These are phyloP conservation scores for Sebastes minor DNA, from an alignment of 2,797 vertebrate genomes.

Conservation along the genomic window DNA sequence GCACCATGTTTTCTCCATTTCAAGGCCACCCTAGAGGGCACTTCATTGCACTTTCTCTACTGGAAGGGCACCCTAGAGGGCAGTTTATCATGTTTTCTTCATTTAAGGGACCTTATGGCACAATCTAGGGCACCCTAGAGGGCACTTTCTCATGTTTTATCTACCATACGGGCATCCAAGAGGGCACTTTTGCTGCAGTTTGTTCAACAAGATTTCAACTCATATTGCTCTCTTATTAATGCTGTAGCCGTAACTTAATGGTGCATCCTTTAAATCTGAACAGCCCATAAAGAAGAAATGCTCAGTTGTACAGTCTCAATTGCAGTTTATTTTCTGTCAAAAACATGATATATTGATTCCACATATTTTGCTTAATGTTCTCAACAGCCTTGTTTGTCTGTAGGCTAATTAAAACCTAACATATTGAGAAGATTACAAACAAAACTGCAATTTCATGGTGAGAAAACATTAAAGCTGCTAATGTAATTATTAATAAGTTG, in stretches of 20 bases:
- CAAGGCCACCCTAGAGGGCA: too few species aligned
- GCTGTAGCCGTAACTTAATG: not conserved
- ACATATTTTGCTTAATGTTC: not conserved
- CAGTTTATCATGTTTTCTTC: too few species aligned
- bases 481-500: not conserved
- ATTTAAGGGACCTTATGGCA: too few species aligned
- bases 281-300: not conserved
- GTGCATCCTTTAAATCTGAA: not conserved
- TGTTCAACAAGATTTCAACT: not conserved
- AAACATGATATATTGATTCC: not conserved
- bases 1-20: too few species aligned
- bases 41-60: too few species aligned
- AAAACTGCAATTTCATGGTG: not conserved
- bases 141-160: too few species aligned
- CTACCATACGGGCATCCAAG: not conserved
- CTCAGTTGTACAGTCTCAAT: not conserved
- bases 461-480: not conserved
- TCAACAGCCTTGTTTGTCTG: not conserved
- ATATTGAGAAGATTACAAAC: not conserved
- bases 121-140: too few species aligned
- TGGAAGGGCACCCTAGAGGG: too few species aligned
- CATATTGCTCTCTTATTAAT: not conserved
- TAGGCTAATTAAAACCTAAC: not conserved
- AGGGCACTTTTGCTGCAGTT: not conserved
- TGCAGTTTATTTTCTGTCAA: not conserved